A percentile compares a stretch with the other conserved stretches of the same genome.
Evolutionary conservation across 2,888 invertebrate genomes (phyloP).

Genomic region (Disparrhopalites patrizii): DNA sequence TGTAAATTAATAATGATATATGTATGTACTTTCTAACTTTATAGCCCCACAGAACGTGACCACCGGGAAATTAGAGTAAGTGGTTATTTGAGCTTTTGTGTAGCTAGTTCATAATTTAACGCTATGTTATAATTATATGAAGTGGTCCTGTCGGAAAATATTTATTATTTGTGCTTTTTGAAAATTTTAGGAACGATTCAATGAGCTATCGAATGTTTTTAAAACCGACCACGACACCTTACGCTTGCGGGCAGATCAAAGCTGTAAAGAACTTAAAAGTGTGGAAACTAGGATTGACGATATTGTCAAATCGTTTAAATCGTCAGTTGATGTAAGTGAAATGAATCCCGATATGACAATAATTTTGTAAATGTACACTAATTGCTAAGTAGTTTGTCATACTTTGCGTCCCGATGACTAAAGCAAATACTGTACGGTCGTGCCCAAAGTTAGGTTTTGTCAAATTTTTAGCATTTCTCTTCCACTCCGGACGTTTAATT

Average conservation of each 20-base stretch:
- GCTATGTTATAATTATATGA: no score
- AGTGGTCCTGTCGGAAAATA: no score
- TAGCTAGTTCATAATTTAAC: not conserved
- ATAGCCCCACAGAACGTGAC: not conserved
- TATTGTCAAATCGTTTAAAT: constrained; percentile 34
- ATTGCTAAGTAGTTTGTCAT: no score
- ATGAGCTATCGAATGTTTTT: constrained; percentile 41
- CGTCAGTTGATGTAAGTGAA: constrained; percentile 7
- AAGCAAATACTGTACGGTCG: no score
- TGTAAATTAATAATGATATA: not conserved
- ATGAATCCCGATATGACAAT: no score
- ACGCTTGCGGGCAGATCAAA: constrained; percentile 29
- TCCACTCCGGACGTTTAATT: no score
- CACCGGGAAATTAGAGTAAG: constrained; percentile 23
- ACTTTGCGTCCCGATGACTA: no score
- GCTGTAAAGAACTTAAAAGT: constrained; percentile 34
- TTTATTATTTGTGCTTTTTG: no score
- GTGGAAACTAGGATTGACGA: constrained; percentile 38
- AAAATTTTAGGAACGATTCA: constrained; percentile 38
- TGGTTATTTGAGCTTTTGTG: not conserved
- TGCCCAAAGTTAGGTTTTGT: no score
- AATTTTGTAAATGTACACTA: no score
- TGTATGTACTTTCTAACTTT: not conserved
- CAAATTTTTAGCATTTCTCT: no score
- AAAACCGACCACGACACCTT: constrained; percentile 44